Conservation (phyloP, 2,888 invertebrate genomes). For the Selenia dentaria region DNA sequence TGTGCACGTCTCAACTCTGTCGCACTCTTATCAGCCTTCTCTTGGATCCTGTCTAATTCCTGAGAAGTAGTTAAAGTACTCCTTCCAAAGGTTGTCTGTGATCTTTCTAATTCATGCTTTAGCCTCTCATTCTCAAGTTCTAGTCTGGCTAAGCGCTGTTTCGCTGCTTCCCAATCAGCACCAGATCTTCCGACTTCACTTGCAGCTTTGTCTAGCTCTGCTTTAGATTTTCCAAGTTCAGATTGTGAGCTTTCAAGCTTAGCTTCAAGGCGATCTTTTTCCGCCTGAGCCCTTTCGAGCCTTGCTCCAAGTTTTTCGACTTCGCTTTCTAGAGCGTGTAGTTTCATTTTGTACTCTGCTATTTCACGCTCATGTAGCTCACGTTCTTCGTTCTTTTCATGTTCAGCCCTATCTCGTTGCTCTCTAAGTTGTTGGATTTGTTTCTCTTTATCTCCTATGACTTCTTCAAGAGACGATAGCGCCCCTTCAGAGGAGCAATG, state of each 20-base stretch:
- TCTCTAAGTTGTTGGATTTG: slow-evolving; percentile 97
- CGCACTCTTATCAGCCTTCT: slow-evolving; percentile 93
- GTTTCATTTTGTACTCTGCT: slow-evolving; percentile 97
- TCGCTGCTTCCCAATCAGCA: slow-evolving; percentile 94
- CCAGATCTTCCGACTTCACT: slow-evolving; percentile 95
- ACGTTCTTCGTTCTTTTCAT: slow-evolving; percentile 97
- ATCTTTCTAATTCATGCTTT: slow-evolving; percentile 93
- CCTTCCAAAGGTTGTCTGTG: slow-evolving; percentile 93
- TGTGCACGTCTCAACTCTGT: slow-evolving; percentile 94
- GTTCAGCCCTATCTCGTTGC: slow-evolving; percentile 97
- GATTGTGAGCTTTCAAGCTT: slow-evolving; percentile 97
- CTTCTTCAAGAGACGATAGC: slow-evolving; percentile 96
- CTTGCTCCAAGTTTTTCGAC: slow-evolving; percentile 95
- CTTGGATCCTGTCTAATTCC: slow-evolving; percentile 92
- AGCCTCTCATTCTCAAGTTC: slow-evolving; percentile 96
- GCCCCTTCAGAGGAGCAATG: slow-evolving; percentile 97
- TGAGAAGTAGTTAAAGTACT: slow-evolving; percentile 92
- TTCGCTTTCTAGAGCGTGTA: slow-evolving; percentile 95
- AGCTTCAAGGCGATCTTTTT: slow-evolving; percentile 95
- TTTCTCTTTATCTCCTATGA: slow-evolving; percentile 98
- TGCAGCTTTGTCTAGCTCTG: slow-evolving; percentile 95
- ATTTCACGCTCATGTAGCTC: slow-evolving; percentile 96
- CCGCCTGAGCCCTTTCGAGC: slow-evolving; percentile 94
- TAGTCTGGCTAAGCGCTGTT: slow-evolving; percentile 92
- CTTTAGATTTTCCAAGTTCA: slow-evolving; percentile 97